Conservation (phyloP, 1,140 invertebrate species). For the Stegodyphus dumicola region DNA sequence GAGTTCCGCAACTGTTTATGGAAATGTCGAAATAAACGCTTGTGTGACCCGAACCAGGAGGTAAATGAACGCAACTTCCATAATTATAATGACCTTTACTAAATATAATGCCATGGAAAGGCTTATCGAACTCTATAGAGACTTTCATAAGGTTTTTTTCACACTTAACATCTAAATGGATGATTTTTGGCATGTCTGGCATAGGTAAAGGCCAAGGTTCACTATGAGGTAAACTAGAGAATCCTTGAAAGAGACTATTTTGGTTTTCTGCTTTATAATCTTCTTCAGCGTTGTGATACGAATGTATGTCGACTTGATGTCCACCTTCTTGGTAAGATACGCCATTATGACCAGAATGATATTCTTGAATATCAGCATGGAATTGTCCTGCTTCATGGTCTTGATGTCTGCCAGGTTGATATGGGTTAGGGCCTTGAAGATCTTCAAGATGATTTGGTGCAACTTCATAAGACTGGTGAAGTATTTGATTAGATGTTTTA, state of each 20-base stretch:
- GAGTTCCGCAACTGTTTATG: slow-evolving; percentile 90
- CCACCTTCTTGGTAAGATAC: background rate
- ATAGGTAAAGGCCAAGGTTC: slow-evolving; percentile 64
- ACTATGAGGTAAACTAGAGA: slow-evolving; percentile 56
- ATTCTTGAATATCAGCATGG: slow-evolving; percentile 22
- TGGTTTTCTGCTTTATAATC: slow-evolving; percentile 55
- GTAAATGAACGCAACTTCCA: slow-evolving; percentile 88
- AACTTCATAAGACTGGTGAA: slow-evolving; percentile 44
- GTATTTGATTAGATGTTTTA: slow-evolving; percentile 53
- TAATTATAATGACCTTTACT: slow-evolving; percentile 79
- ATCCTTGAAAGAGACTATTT: slow-evolving; percentile 56
- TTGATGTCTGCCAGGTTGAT: background rate
- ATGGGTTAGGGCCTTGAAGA: background rate
- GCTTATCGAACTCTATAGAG: slow-evolving; percentile 65
- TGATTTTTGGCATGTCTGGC: slow-evolving; percentile 66
- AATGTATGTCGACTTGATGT: slow-evolving; percentile 36
- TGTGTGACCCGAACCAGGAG: slow-evolving; percentile 86
- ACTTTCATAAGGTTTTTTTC: slow-evolving; percentile 67
- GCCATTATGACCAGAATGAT: slow-evolving; percentile 5
- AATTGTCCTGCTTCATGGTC: slow-evolving; percentile 19
- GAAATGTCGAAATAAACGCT: slow-evolving; percentile 93
- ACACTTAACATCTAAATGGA: slow-evolving; percentile 66
- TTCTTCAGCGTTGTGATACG: slow-evolving; percentile 24
- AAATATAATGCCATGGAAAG: slow-evolving; percentile 66
- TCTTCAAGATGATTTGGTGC: slow-evolving; percentile 12